Evolutionary conservation across 2,797 vertebrate genomes (phyloP), one percentile per base, ranked within the genome.

Genomic region (Pipistrellus kuhlii): DNA sequence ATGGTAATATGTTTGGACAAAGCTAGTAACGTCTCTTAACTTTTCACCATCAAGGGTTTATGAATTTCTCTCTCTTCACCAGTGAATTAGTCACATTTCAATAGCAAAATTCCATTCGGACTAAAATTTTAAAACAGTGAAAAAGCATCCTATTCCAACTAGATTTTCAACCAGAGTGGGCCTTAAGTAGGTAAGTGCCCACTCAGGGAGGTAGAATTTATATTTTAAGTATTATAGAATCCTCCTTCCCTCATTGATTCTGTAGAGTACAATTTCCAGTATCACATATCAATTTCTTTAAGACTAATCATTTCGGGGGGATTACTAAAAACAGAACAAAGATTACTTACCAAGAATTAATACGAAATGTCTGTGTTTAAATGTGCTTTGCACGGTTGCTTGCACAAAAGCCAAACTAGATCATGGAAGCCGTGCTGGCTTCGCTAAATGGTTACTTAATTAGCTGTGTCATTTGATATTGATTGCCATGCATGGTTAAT

Each of bases 371-470:
- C 48, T 62, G 68, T 48, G 72, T 85, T 92, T 84, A 46, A 64
- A 81, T 85, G 55, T 23, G 46, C 35, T 92, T 72, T 81, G 51
- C 15, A 53, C 18, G 72, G 86, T 46, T 94, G 84, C 91, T 94
- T 97, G 87, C 93, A 95, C 92, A 53, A 88, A 71, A 83, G 89
- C 92, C 95, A 89, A 95, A 85, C 53, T 72, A 90, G 91, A 94
- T 85, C 68, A 89, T 88, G 75, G 78, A 88, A 96, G 77, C 78
- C 88, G 80, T 82, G 62, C 81, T 94, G 77, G 75, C 87, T 98
- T 95, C 96, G 88, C 23, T 72, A 94, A 94, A 75, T 88, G 77
- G 44, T 88, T 93, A 95, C 84, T 94, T 97, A 95, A 95, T 96
- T 95, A 96, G 88, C 80, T 90, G 59, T 87, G 93, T 95, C 88